Conservation (phyloP, 2,888 invertebrate genomes). For the Drosophila limbata region DNA sequence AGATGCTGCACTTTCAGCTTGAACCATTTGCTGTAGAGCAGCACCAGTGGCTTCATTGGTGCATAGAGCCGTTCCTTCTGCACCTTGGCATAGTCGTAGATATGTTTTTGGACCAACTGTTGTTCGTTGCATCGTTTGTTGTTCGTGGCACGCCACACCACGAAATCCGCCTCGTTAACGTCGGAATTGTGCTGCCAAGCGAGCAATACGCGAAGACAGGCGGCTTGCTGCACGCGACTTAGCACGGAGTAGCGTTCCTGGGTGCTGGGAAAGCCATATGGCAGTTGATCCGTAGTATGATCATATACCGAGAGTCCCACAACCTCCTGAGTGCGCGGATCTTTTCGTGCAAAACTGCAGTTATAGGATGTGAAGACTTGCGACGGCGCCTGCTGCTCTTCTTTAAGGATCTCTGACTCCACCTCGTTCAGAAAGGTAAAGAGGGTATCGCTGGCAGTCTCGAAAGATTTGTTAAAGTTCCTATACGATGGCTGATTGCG, state of each 20-base stretch:
- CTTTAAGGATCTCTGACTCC: constrained; percentile 47
- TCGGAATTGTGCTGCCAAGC: constrained; percentile 47
- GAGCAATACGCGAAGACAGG: constrained; percentile 69
- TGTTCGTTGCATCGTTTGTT: constrained; percentile 61
- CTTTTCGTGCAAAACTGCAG: constrained; percentile 30
- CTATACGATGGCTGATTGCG: constrained; percentile 73
- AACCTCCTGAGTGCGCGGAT: constrained; percentile 76
- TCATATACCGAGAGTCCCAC: constrained; percentile 51
- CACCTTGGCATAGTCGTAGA: constrained; percentile 55
- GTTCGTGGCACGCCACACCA: constrained; percentile 54
- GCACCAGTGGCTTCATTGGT: constrained; percentile 58
- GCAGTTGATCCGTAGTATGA: constrained; percentile 34
- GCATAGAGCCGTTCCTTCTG: constrained; percentile 67
- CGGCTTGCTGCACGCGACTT: constrained; percentile 61
- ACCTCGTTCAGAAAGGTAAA: constrained; percentile 75
- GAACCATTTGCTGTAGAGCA: constrained; percentile 71
- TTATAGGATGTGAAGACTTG: constrained; percentile 39
- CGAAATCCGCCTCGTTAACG: constrained; percentile 57
- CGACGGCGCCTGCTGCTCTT: constrained; percentile 37
- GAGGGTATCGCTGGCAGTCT: constrained; percentile 66
- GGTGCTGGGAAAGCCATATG: constrained; percentile 58
- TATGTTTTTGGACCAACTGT: constrained; percentile 59
- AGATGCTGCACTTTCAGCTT: constrained; percentile 31
- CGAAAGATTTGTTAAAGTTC: constrained; percentile 77
- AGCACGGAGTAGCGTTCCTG: constrained; percentile 55